Conservation (phyloP, 2,113 vertebrate genomes). For the Macrotus californicus region DNA sequence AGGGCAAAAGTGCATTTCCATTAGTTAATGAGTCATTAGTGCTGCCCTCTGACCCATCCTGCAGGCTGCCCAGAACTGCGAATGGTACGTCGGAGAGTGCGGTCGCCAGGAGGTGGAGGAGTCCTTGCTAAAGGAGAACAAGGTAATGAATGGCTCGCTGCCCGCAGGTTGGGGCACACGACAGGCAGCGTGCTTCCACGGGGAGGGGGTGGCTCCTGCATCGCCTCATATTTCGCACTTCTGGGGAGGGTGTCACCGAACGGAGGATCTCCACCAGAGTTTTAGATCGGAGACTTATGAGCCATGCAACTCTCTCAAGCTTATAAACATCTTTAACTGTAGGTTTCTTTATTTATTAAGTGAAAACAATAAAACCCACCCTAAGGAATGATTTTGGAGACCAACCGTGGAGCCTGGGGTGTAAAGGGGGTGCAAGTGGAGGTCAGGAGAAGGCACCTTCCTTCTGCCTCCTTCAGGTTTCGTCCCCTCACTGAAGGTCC, state of each 20-base stretch:
- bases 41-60: neutral
- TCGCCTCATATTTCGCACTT: neutral
- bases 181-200: neutral
- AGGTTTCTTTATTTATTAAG: neutral
- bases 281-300: neutral
- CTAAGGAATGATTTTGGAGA: neutral
- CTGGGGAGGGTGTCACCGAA: neutral
- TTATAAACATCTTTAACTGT: neutral
- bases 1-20: neutral
- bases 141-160: conserved; percentile 69
- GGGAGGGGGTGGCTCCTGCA: rapidly evolving
- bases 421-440: neutral
- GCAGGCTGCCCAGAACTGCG: conserved; percentile 76
- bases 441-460: neutral
- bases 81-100: conserved; percentile 87
- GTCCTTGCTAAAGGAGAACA: conserved; percentile 83
- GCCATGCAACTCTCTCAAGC: neutral
- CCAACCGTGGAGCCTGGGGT: neutral
- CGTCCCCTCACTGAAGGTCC: neutral
- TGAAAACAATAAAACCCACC: neutral
- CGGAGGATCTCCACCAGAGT: neutral
- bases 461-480: neutral
- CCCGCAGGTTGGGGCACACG: rapidly evolving
- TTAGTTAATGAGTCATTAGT: neutral
- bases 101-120: conserved; percentile 84